Base-by-base conservation (phyloP, 2,797 vertebrate genomes). In the Balearica regulorum region DNA sequence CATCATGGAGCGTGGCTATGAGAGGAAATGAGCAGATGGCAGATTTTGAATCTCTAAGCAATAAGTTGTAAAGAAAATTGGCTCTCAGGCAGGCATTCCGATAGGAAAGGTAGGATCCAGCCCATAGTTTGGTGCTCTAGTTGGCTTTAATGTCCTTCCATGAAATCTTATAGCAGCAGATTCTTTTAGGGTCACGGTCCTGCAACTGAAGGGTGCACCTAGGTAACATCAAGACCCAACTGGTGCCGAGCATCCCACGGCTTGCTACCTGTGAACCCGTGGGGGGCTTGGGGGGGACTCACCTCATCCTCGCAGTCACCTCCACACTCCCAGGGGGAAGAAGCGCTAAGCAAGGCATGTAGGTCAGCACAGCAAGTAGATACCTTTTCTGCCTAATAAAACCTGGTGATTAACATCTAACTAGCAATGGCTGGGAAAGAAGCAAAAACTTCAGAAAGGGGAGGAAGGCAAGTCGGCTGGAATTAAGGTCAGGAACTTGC, bases 401-500 rank as follows among this genome's bases (percentile, higher is more conserved):
- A 37, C 10, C 39, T 3, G 4, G 6, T 9, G 13, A 69, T 61
- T 46, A 78, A 11, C 61, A 65, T 26, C 65, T 21, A 57, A 80
- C 76, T 9, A 81, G n/a, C 79, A 44, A 58, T 18, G 31, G 9
- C n/a, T 88, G 55, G 46, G 43, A 65, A 91, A 28, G 46, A 86
- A 72, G 62, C 20, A 65, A 66, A 49, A 53, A 39, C 16, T 72
- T 80, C 72, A 69, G 54, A 37, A 73, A 78, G 54, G 9, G 16
- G 29, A 91, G 26, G 73, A 89, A 70, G 55, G 44, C 26, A 78
- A 87, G 54, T 62, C 66, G 55, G 54, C 31, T 66, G 68, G 66
- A 93, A 89, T 84, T 90, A 93, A 90, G 89, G 87, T 90, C 85
- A 96, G 91, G 72, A 86, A 93, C 77, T 82, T 87, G 80, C 82